A percentile compares a stretch with the other conserved stretches of the same genome.
Conservation (phyloP, 2,888 invertebrate genomes). For the Drosophila rellima region DNA sequence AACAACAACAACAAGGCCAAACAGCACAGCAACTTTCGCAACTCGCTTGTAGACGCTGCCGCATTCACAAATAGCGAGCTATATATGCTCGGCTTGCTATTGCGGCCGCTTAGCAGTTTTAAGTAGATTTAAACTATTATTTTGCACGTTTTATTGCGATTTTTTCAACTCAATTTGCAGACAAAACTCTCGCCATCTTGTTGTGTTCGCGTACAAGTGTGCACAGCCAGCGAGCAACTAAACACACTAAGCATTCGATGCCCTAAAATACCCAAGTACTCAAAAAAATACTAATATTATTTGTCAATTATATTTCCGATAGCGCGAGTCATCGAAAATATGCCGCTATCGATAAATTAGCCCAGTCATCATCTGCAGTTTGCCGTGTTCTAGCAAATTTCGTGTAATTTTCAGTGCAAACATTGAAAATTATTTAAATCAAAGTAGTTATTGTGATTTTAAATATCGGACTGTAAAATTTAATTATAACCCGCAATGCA, state of each 20-base stretch:
- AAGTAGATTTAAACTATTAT: conserved; percentile 43
- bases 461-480: conserved; percentile 21
- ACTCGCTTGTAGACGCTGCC: conserved; percentile 51
- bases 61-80: conserved; percentile 44
- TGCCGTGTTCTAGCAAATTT: conserved; percentile 47
- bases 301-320: not conserved
- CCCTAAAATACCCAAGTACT: not conserved
- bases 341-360: not conserved
- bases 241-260: conserved; percentile 27
- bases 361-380: conserved; percentile 51
- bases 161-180: conserved; percentile 58
- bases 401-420: conserved; percentile 45
- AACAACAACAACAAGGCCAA: conserved; percentile 69
- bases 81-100: conserved; percentile 42
- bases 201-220: conserved; percentile 72
- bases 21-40: conserved; percentile 63
- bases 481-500: conserved; percentile 71
- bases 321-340: not conserved
- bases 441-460: conserved; percentile 43
- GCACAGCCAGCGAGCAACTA: conserved; percentile 55
- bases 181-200: conserved; percentile 73
- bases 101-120: conserved; percentile 46
- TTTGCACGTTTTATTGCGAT: conserved; percentile 59
- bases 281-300: conserved; percentile 8
- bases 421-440: conserved; percentile 58